Evolutionary conservation across 1,140 invertebrate genomes (phyloP), one percentile per base, ranked within the genome.

Genomic region (Ctenoplectra terminalis): DNA sequence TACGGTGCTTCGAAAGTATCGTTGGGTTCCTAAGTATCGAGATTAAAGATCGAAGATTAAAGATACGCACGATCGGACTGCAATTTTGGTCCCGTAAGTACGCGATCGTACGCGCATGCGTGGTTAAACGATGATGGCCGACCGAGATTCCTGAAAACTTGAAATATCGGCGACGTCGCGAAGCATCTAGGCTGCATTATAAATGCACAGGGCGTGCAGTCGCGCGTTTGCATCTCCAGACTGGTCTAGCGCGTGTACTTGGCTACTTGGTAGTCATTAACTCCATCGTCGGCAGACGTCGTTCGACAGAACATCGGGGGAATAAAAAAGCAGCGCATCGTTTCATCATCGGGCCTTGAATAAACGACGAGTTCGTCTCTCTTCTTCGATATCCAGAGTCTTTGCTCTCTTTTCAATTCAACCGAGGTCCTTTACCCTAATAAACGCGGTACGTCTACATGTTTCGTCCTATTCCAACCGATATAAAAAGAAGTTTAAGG

Each of bases 161-260:
- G 5, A 78, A 37, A 40, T 23, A 58, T 13, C 17, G 11, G 17
- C 20, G 43, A 0, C 15, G 43, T 13, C 17, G 67, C 40, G 13
- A 6, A 8, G 64, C 63, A 72, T 79, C 67, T 79, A 79, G 67
- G 67, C 76, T 72, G 76, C 69, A 80, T 80, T 80, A 80, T 29
- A 31, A 73, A 80, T 80, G 77, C 77, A n/a, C 46, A 3, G 7
- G 9, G 77, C 58, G 77, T 80, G 29, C 69, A 63, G 77, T 20
- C 58, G 69, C 77, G 77, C 69, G 77, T 80, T 80, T 63, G 77
- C 77, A 80, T 80, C 69, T 80, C 70, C 77, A 80, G 77, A 80
- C 77, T 63, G 58, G 77, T 80, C 77, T 80, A 73, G 77, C 77
- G 67, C 69, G 67, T 4, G 63, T 23, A 37, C 43, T 26, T n/a